Base-by-base conservation (phyloP, 2,797 vertebrate genomes). In the Poeciliopsis infans region DNA sequence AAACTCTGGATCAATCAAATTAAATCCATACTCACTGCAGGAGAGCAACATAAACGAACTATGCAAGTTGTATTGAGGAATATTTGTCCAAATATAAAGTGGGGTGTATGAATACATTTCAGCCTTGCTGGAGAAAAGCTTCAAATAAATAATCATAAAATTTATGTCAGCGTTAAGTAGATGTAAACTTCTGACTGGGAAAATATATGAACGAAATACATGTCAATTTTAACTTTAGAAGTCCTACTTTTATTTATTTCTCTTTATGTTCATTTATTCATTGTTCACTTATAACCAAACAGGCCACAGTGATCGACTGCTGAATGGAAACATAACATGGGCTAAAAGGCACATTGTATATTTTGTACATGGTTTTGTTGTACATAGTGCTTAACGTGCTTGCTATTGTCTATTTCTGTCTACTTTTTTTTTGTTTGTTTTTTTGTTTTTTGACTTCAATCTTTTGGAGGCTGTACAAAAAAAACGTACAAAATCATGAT, bases 351-450 rank as follows among this genome's bases (percentile, higher is more conserved):
- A 73, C 25, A 74, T 72, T 94, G 89, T 91, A 89, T 85, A 92
- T 92, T 88, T 83, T 94, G 92, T 95, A 93, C 31, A 90, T 87
- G 83, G 72, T 85, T 85, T 78, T 86, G 51, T 85, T 93, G 90
- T 93, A 94, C 69, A 93, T 93, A 91, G 71, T 87, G 57, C 13
- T 84, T 70, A 77, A 33, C 28, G 51, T 46, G 41, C 74, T 80
- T 79, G 76, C 70, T 84, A 55, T 73, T 80, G 77, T 49, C 70
- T 53, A n/a, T 81, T 79, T 83, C 75, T 36, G 61, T 88, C 78
- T 84, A 76, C 74, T 87, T 85, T 81, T 88, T 76, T 84, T 53
- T 16, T 18, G 4, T 46, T 46, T 15, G 39, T 16, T 47, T 41
- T 41, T 41, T 20, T 49, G 31, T 31, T 31, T 31, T 31, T 31